Evolutionary conservation across 2,888 invertebrate genomes (phyloP).

Genomic region (Pristionchus exspectatus): DNA sequence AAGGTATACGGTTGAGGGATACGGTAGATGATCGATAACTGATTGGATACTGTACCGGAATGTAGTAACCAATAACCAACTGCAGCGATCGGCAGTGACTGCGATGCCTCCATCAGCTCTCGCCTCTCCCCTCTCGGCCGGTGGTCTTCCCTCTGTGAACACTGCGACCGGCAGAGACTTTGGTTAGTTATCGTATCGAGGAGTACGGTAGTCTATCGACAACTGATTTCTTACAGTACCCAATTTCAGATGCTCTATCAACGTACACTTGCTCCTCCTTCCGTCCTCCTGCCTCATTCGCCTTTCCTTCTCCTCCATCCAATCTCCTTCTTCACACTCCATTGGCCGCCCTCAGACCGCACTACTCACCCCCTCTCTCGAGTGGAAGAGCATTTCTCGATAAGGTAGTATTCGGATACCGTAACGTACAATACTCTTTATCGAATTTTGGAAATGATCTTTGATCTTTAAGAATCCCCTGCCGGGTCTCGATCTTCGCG

Average conservation of each 20-base stretch:
- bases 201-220: background rate
- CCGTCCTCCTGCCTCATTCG: conserved; percentile 8
- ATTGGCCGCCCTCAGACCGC: background rate
- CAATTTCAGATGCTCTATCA: conserved; percentile 26
- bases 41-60: background rate
- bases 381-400: background rate
- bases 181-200: background rate
- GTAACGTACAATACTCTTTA: background rate
- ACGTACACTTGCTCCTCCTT: conserved; percentile 18
- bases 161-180: conserved; percentile 18
- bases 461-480: background rate
- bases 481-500: conserved; percentile 26
- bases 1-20: background rate
- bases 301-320: background rate
- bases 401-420: background rate
- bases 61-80: background rate
- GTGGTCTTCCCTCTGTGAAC: background rate
- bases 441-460: background rate
- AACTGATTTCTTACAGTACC: background rate
- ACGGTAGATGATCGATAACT: background rate
- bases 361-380: conserved; percentile 36
- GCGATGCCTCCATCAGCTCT: background rate
- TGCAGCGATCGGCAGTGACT: background rate
- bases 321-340: background rate
- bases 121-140: background rate